phyloP scores from a whole-genome alignment of 1,140 invertebrate genomes.

The Neelides sp. region DNA sequence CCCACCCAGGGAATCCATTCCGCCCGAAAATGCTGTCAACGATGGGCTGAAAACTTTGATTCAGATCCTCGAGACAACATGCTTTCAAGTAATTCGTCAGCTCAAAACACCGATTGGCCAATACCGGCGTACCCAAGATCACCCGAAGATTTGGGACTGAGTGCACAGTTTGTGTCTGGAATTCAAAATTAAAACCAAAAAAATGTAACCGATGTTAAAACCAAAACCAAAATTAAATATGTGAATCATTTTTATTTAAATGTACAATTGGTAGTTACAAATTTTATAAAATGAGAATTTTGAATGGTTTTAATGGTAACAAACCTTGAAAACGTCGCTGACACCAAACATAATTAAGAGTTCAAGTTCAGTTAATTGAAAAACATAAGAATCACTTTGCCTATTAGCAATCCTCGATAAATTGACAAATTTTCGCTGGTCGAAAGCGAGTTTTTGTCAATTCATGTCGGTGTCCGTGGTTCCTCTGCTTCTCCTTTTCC shows the following conservation, averaged over 20 bases:
- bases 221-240: not conserved
- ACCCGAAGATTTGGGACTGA: too few relatives aligned
- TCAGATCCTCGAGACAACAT: conserved; percentile 51
- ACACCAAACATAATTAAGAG: too few relatives aligned
- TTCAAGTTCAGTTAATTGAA: too few relatives aligned
- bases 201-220: not conserved
- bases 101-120: conserved; percentile 44
- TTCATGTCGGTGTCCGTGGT: too few relatives aligned
- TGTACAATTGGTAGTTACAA: not conserved
- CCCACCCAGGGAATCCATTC: conserved; percentile 56
- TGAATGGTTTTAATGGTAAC: too few relatives aligned
- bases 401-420: too few relatives aligned
- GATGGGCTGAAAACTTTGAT: conserved; percentile 53
- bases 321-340: too few relatives aligned
- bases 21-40: conserved; percentile 63
- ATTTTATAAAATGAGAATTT: not conserved
- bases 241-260: not conserved
- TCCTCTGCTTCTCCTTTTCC: too few relatives aligned
- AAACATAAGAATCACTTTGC: too few relatives aligned
- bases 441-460: too few relatives aligned
- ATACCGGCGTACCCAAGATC: conserved; percentile 33
- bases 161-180: too few relatives aligned
- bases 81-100: conserved; percentile 44
- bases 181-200: conserved; percentile 6
- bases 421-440: too few relatives aligned